Conservation (phyloP, 2,113 vertebrate species). For the Pyrgilauda ruficollis region DNA sequence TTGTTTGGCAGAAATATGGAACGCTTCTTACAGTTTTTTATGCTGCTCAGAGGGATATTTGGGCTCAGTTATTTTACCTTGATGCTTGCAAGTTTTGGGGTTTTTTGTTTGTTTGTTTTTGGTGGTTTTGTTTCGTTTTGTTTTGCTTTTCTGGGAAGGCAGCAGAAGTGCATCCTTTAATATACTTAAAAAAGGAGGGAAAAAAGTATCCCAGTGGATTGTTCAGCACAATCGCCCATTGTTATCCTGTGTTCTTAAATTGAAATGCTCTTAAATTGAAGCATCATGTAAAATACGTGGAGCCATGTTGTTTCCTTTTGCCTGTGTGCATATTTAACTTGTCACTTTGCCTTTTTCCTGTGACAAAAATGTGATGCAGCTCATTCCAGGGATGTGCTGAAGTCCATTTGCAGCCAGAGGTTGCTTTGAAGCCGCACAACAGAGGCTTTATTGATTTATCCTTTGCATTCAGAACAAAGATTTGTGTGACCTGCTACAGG, state of each 20-base stretch:
- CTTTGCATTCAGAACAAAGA: not conserved
- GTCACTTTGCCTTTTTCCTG: not conserved
- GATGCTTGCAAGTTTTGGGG: not conserved
- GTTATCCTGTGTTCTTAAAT: not conserved
- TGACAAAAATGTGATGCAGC: not conserved
- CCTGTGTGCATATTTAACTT: not conserved
- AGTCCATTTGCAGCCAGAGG: not conserved
- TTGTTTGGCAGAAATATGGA: not conserved
- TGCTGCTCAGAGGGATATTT: not conserved
- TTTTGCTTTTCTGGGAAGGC: not conserved
- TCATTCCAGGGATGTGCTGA: not conserved
- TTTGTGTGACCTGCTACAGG: not conserved
- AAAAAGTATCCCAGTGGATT: not conserved
- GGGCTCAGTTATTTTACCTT: not conserved
- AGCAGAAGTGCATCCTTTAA: rapidly evolving
- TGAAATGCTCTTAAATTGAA: not conserved
- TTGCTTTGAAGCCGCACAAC: not conserved
- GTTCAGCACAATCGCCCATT: not conserved
- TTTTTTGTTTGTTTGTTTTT: no score
- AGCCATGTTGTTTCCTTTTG: rapidly evolving
- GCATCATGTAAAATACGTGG: not conserved
- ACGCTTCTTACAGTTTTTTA: not conserved
- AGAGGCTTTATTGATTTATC: not conserved
- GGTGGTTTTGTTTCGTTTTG: rapidly evolving
- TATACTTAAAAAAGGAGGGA: not conserved